Base-by-base conservation (phyloP, 37 sponge, comb jelly and placozoan species). In the Ephydatia muelleri region DNA sequence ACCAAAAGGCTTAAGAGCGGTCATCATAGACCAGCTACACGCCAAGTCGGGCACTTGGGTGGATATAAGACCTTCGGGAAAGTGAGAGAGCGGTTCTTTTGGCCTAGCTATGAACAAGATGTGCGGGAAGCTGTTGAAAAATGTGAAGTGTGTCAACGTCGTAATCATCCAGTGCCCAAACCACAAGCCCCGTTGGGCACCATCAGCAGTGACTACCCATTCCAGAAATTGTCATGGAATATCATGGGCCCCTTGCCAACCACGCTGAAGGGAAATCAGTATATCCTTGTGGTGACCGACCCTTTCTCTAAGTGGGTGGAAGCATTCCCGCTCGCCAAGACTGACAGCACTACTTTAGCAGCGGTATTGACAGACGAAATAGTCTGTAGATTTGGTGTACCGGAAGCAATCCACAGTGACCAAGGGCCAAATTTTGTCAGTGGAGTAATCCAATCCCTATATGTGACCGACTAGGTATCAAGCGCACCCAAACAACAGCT, bases 341-440 rank as follows among this genome's bases (percentile, higher is more conserved):
- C 67, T 67, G 39, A 29, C 67, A 25, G 69, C 29, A 35, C 47
- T 23, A 76, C 77, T 26, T 13, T 77, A 28, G 85, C 85, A 36
- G 67, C 38, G 35, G 40, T 84, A 14, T 34, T 84, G 26, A 68
- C 77, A 31, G 39, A 77, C 38, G 77, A 84, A 23, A 36, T 84
- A 67, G 68, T 86, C n/a, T 75, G 69, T 43, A 25, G 87, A n/a
- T 75, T 69, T 74, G 87, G 82, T 57, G 82, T 87, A 13, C 87
- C 87, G 9, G 25, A 39, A 16, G 22, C 21, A n/a, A 35, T 87
- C 29, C 87, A 74, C 68, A 75, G 68, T 22, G 87, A 87, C 75
- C 81, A 81, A 80, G 82, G 87, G 13, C 43, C 76, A 36, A 81
- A 80, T 66, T 31, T 79, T 36, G 23, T 23, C 28, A 57, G 80